phyloP scores from a whole-genome alignment of 2,797 vertebrate genomes.

The Artibeus lituratus region DNA sequence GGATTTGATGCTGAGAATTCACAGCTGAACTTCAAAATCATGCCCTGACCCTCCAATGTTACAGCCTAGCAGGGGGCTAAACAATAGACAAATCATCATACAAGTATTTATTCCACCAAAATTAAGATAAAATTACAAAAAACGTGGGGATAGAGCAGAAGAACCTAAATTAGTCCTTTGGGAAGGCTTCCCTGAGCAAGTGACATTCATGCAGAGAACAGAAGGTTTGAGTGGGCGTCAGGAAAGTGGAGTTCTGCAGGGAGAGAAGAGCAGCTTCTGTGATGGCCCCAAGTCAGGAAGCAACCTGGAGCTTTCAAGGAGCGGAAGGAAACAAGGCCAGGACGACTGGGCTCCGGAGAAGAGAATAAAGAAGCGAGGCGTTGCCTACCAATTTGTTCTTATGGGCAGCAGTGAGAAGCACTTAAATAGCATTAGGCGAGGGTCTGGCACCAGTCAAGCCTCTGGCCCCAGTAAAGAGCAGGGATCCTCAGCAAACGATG shows the following conservation, averaged over 20 bases:
- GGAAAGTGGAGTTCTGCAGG: neutral
- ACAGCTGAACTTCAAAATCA: neutral
- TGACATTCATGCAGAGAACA: conserved; percentile 21
- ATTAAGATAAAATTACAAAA: neutral
- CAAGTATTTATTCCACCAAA: conserved; percentile 4
- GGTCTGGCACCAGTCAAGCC: neutral
- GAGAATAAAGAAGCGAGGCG: neutral
- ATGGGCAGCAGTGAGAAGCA: neutral
- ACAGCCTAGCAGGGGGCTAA: neutral
- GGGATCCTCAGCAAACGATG: neutral
- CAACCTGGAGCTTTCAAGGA: neutral
- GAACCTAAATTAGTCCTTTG: neutral
- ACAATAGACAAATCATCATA: neutral
- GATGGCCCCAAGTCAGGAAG: neutral
- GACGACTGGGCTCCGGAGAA: neutral
- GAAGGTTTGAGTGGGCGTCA: conserved; percentile 32
- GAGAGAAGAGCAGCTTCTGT: neutral
- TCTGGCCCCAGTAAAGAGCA: neutral
- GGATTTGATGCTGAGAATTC: neutral
- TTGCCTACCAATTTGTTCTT: neutral
- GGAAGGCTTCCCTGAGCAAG: neutral
- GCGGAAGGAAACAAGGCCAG: neutral
- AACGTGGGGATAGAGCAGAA: neutral
- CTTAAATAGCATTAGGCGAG: neutral
- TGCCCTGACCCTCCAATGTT: neutral